Base-by-base conservation (phyloP, 2,797 vertebrate species). In the Pterois miles region DNA sequence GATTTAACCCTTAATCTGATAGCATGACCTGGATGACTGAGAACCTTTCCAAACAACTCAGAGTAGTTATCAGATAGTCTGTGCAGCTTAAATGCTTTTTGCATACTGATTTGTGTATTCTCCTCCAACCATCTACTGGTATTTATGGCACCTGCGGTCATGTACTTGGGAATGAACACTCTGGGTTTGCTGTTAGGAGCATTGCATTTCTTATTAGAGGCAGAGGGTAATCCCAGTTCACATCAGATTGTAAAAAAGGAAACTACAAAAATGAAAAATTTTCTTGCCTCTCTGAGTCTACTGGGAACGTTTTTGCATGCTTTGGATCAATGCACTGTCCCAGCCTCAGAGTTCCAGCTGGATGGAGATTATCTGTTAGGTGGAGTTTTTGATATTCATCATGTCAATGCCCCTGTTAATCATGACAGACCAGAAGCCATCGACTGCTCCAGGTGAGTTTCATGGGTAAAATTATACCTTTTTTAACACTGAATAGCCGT, bases 311-410 rank as follows among this genome's bases (percentile, higher is more conserved):
- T 90, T 71, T 57, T 76, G 0, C 66, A 34, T 27, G 23, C 23
- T 25, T 52, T 23, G 4, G 29, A 76, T 54, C 65, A 69, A 1
- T 80, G 71, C 36, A 27, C 36, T 12, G 57, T 64, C 13, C 9
- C 66, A 38, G 34, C 33, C 38, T 90, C 91, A 68, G 84, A 92
- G 58, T 96, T 95, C 85, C 70, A 50, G 1, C 80, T 93, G 46
- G 46, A 90, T 2, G 95, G 94, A 72, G 89, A 95, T 79, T 94
- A 89, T 88, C 48, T 92, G 71, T 76, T 95, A 1, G 94, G 94
- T 66, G 94, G 94, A 71, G 78, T 95, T 81, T 95, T 95, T 88
- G 29, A 90, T 20, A 68, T 95, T 66, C 94, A 95, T 78, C 7
- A 63, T 12, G 12, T 25, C 40, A 53, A 4, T 1, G 13, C 8